Evolutionary conservation across 1,140 invertebrate species (phyloP), one percentile per base, ranked within the genome.

Genomic region (Hylyphantes graminicola): DNA sequence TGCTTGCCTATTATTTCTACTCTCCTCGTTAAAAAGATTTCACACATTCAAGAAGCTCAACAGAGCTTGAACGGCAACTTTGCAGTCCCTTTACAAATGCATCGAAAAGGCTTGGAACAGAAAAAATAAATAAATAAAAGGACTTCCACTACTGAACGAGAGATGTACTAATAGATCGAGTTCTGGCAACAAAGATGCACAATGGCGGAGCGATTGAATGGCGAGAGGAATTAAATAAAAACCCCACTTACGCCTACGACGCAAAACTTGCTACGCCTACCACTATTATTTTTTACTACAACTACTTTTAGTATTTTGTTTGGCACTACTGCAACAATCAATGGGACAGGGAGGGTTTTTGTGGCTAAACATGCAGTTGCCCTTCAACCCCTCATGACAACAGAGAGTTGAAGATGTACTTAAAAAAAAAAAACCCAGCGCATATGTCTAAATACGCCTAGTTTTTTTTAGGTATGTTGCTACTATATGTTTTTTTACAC

Each of bases 11-110:
- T 74, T 74, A 53, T 67, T 54, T 65, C 74, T 59, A 1, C 65
- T 65, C 53, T 48, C 70, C 68, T 81, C 63, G 79, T 81, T 81
- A 81, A 73, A 73, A 73, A 64, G 67, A 65, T 81, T 81, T 68
- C 9, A 17, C 11, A 70, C 72, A 81, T 81, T 73, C 72, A 81
- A 81, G 68, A n/a, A 51, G 73, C 79, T 81, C 79, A 73, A 61
- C 55, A 17, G 57, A 81, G 67, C 68, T 73, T 73, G 67, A 81
- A 81, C 79, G 35, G 35, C 70, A 80, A 80, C 77, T 21, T 5
- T 5, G 79, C 67, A n/a, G 73, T 59, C 67, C 79, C 35, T 72
- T 73, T 73, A 53, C 17, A 73, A 73, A 67, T 21, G 53, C 50
- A 80, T 64, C 57, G 51, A 78, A 78, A 65, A 78, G 53, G 53